Evolutionary conservation across 2,797 vertebrate genomes (phyloP), one percentile per base, ranked within the genome.

Genomic region (Microhierax caerulescens): DNA sequence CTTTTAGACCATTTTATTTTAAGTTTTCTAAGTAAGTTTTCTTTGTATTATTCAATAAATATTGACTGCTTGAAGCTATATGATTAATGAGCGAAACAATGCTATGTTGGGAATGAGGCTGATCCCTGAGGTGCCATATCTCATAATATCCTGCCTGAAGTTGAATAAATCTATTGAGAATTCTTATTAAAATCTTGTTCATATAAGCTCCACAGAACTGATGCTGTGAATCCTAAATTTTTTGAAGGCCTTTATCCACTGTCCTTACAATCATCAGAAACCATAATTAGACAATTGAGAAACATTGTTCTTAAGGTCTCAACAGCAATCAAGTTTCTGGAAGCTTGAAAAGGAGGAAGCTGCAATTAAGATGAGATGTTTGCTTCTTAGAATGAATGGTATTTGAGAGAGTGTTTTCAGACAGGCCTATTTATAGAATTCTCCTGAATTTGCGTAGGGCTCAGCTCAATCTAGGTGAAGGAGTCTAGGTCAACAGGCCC

Each of bases 91-190:
- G 24, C 20, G 30, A 70, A 88, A n/a, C 18, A 68, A 37, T 45
- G 9, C 3, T 57, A 7, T 51, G 28, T 59, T 48, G 57, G 47
- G 25, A 76, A 57, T 15, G 0, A 0, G 19, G 5, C 25, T 67
- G 23, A 83, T 67, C 34, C 17, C 23, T 86, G 60, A 67, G 15
- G 22, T 69, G 10, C 9, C 0, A 0, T 63, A 37, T 50, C 34
- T 83, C 37, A 65, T 25, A 23, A 30, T 88, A 77, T 92, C 47
- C 51, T 63, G 12, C 3, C 61, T 87, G 43, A 78, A 75, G 18
- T 39, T 65, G 37, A 88, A 85, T 25, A 85, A 69, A 73, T 80
- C 16, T 32, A 10, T 32, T 48, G 7, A 2, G 32, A 7, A 4
- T 45, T 65, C 41, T 53, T 81, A 48, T 36, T 85, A 69, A 85